phyloP scores from a whole-genome alignment of 1,140 invertebrate species.

The Drosophila simulans region DNA sequence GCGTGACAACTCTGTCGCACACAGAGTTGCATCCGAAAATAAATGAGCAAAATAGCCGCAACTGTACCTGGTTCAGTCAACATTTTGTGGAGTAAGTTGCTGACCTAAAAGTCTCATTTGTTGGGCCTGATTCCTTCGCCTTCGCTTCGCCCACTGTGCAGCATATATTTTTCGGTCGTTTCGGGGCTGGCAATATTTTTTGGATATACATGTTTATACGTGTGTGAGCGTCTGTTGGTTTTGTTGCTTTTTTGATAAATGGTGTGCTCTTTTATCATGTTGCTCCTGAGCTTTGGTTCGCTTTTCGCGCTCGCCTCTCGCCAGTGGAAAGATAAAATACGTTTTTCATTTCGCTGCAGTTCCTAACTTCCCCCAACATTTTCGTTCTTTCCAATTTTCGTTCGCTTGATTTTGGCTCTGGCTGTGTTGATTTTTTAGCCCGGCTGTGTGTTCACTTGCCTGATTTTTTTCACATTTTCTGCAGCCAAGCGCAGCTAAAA shows the following conservation, averaged over 20 bases:
- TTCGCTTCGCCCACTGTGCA: slow-evolving; percentile 53
- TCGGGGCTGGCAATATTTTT: slow-evolving; percentile 55
- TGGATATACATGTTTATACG: slow-evolving; percentile 25
- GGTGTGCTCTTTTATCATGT: slow-evolving; percentile 81
- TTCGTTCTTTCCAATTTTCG: slow-evolving; percentile 22
- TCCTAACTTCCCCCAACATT: slow-evolving; percentile 34
- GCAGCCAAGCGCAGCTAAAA: slow-evolving; percentile 68
- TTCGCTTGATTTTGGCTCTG: slow-evolving; percentile 52
- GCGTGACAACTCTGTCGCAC: slow-evolving; percentile 10
- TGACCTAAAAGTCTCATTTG: slow-evolving; percentile 38
- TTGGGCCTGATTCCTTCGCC: not conserved
- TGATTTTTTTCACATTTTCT: slow-evolving; percentile 60
- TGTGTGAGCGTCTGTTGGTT: slow-evolving; percentile 29
- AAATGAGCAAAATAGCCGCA: slow-evolving; percentile 8
- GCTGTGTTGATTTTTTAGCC: slow-evolving; percentile 71
- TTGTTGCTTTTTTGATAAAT: slow-evolving; percentile 77
- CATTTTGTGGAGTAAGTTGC: slow-evolving; percentile 16
- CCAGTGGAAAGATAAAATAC: slow-evolving; percentile 78
- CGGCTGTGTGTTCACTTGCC: slow-evolving; percentile 24
- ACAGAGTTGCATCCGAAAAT: slow-evolving; percentile 2
- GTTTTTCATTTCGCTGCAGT: slow-evolving; percentile 80
- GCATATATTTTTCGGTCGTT: slow-evolving; percentile 64
- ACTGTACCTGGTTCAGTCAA: slow-evolving; percentile 53
- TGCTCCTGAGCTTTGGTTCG: slow-evolving; percentile 77
- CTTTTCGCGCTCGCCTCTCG: slow-evolving; percentile 61